Evolutionary conservation across 2,797 vertebrate genomes (phyloP).

Genomic region (Acrossocheilus fasciatus): DNA sequence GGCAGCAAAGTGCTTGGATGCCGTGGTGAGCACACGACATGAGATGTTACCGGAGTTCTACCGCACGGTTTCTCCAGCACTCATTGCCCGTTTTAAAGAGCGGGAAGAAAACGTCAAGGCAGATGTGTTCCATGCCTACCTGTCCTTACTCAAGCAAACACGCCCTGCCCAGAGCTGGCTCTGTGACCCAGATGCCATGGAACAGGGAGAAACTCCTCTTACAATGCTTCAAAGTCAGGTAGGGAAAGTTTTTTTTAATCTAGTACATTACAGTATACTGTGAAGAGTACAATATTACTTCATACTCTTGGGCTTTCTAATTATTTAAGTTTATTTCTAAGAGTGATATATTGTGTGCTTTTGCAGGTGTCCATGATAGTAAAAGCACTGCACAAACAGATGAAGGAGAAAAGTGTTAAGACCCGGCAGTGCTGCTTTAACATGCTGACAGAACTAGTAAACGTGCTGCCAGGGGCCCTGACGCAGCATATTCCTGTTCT

Average conservation of each 20-base stretch:
- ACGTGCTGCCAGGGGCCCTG: conserved; percentile 94
- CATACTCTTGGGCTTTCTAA: not conserved
- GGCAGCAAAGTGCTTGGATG: conserved; percentile 97
- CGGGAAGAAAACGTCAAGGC: conserved; percentile 99
- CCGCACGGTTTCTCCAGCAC: conserved; percentile 94
- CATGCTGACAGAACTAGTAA: conserved; percentile 98
- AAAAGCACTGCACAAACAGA: conserved; percentile 97
- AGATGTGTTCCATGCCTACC: conserved; percentile 97
- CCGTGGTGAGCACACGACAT: conserved; percentile 95
- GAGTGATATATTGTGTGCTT: not conserved
- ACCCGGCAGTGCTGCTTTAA: conserved; percentile 99
- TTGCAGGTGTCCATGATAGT: conserved; percentile 97
- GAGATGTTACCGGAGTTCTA: conserved; percentile 99
- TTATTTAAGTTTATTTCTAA: not conserved
- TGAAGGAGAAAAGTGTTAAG: conserved; percentile 99
- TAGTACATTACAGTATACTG: not conserved
- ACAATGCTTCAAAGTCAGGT: conserved; percentile 99
- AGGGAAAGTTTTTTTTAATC: not conserved
- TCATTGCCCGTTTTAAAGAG: conserved; percentile 97
- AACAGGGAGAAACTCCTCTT: conserved; percentile 96
- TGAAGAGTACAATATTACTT: not conserved
- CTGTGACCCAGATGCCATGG: conserved; percentile 97
- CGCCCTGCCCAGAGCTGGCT: conserved; percentile 97
- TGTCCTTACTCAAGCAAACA: conserved; percentile 98
- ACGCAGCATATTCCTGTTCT: conserved; percentile 93